A percentile compares a stretch with the other conserved stretches of the same genome.
These are phyloP conservation scores for Eospalax fontanierii DNA, from an alignment of 2,797 vertebrate genomes.

Conservation along the genomic window DNA sequence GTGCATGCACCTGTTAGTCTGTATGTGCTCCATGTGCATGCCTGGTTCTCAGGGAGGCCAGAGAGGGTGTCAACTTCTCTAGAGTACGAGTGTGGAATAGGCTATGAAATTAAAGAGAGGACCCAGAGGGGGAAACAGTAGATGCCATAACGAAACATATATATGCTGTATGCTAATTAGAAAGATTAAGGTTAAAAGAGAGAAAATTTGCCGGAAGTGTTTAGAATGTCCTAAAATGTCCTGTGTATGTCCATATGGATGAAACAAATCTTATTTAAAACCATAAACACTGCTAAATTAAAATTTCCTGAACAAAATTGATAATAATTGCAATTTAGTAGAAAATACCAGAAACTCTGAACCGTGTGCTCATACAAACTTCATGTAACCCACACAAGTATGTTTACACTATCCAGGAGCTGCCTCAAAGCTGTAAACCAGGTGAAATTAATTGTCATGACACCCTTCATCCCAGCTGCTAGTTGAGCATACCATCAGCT, in stretches of 20 bases:
- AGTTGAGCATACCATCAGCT: not conserved
- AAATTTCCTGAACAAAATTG: slow-evolving; percentile 38
- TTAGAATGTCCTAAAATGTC: not conserved
- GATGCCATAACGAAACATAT: no score
- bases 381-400: not conserved
- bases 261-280: not conserved
- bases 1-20: not conserved
- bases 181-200: not conserved
- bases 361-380: not conserved
- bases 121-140: no score
- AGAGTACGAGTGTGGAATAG: no score
- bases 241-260: not conserved
- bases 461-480: not conserved
- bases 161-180: no score
- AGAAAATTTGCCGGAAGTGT: not conserved
- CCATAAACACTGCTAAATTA: not conserved
- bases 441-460: slow-evolving; percentile 6
- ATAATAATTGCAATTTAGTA: not conserved
- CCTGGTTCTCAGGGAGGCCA: no score
- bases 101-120: no score
- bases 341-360: not conserved
- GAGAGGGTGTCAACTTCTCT: no score
- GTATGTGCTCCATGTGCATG: no score
- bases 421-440: not conserved
- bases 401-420: not conserved